Evolutionary conservation across 2,113 vertebrate genomes (phyloP).

Genomic region (Alligator sinensis): DNA sequence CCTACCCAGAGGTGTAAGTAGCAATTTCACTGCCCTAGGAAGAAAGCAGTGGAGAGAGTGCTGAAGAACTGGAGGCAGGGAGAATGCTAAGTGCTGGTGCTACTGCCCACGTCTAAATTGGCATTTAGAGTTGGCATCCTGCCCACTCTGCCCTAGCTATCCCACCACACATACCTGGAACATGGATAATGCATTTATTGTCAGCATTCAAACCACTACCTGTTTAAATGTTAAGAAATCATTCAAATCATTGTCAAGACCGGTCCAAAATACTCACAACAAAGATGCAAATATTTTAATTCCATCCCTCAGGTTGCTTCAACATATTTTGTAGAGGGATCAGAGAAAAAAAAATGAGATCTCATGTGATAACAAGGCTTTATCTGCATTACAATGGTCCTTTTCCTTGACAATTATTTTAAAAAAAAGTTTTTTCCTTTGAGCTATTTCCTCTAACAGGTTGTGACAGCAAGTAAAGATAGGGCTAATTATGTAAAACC

Average conservation of each 20-base stretch:
- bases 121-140: no score
- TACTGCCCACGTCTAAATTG: no score
- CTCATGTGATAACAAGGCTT: not conserved
- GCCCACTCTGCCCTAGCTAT: no score
- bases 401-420: not conserved
- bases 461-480: not conserved
- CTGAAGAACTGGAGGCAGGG: no score
- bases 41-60: no score
- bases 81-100: no score
- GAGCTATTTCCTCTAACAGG: not conserved
- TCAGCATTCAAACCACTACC: not conserved
- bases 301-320: not conserved
- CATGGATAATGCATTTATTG: not conserved
- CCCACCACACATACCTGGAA: no score
- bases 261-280: not conserved
- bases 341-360: rapidly evolving
- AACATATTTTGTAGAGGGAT: not conserved
- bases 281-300: not conserved
- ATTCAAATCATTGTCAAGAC: not conserved
- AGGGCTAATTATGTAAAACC: not conserved
- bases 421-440: not conserved
- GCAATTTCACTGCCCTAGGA: not conserved
- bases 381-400: not conserved
- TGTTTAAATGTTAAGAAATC: not conserved
- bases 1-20: not conserved